A percentile compares a stretch with the other conserved stretches of the same genome.
Conservation (phyloP, 2,888 invertebrate species). For the Steinernema carpocapsae region DNA sequence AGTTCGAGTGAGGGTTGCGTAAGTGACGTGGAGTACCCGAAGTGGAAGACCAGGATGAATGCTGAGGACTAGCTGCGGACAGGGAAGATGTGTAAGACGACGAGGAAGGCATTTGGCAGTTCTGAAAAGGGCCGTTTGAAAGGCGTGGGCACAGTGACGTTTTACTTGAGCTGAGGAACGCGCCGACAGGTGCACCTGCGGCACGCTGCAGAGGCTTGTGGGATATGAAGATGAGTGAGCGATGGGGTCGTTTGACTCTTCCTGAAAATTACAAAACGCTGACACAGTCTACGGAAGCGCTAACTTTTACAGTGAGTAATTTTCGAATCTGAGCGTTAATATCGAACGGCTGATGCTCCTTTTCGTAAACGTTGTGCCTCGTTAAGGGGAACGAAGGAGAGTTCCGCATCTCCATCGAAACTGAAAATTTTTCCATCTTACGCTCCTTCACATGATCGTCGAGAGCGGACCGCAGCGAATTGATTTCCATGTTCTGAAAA, state of each 20-base stretch:
- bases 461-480: slow-evolving; percentile 69
- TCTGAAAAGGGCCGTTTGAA: not conserved
- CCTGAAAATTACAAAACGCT: slow-evolving; percentile 40
- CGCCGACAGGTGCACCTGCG: slow-evolving; percentile 35
- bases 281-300: not conserved
- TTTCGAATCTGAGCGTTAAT: slow-evolving; percentile 64
- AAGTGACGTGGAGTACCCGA: slow-evolving; percentile 47
- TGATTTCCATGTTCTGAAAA: slow-evolving; percentile 70
- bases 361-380: slow-evolving; percentile 1
- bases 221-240: slow-evolving; percentile 67
- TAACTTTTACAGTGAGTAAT: slow-evolving; percentile 50
- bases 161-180: slow-evolving; percentile 41
- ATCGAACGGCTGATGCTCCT: slow-evolving; percentile 48
- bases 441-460: slow-evolving; percentile 52
- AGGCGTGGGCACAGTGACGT: not conserved
- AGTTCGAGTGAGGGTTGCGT: slow-evolving; percentile 1
- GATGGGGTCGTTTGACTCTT: slow-evolving; percentile 61
- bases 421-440: slow-evolving; percentile 38
- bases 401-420: slow-evolving; percentile 3
- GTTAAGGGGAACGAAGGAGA: slow-evolving; percentile 8
- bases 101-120: slow-evolving; percentile 49
- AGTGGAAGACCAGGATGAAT: slow-evolving; percentile 49
- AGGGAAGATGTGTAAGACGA: slow-evolving; percentile 67
- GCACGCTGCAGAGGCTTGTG: slow-evolving; percentile 56
- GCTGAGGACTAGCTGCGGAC: slow-evolving; percentile 57